phyloP scores from a whole-genome alignment of 2,888 invertebrate genomes.

The Gymnocheta viridis region DNA sequence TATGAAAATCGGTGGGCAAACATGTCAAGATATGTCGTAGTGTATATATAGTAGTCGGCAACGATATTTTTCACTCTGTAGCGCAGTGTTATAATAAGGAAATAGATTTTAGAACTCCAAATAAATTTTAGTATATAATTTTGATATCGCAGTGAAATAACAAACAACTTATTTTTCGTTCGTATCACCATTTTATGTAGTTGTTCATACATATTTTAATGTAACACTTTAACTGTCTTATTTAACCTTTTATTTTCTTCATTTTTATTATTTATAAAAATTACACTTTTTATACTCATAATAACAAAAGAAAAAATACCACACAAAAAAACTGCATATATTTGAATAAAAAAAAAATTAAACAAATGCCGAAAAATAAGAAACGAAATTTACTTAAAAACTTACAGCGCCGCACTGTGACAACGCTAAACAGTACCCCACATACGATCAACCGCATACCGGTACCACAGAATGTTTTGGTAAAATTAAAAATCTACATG shows the following conservation, averaged over 20 bases:
- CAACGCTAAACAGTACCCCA: constrained; percentile 83
- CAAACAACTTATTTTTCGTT: background rate
- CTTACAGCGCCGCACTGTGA: constrained; percentile 83
- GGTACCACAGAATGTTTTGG: constrained; percentile 83
- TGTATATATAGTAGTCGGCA: too few species aligned
- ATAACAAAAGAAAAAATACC: constrained; percentile 36
- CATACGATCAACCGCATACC: constrained; percentile 83
- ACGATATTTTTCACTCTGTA: too few species aligned
- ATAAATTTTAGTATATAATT: too few species aligned
- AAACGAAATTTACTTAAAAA: constrained; percentile 76
- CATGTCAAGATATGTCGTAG: too few species aligned
- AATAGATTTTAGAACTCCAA: too few species aligned
- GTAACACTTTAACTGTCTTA: background rate
- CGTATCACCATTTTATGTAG: background rate
- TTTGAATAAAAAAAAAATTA: constrained; percentile 63
- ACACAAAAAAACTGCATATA: constrained; percentile 46
- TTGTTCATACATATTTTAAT: background rate
- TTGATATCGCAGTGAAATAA: background rate
- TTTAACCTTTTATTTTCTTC: background rate
- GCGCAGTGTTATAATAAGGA: too few species aligned
- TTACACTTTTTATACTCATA: constrained; percentile 38
- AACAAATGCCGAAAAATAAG: constrained; percentile 68
- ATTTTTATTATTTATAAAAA: constrained; percentile 26
- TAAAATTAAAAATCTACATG: constrained; percentile 74
- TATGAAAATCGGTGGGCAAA: too few species aligned